Conservation (phyloP, 1,140 invertebrate species). For the Anastatus disparis region DNA sequence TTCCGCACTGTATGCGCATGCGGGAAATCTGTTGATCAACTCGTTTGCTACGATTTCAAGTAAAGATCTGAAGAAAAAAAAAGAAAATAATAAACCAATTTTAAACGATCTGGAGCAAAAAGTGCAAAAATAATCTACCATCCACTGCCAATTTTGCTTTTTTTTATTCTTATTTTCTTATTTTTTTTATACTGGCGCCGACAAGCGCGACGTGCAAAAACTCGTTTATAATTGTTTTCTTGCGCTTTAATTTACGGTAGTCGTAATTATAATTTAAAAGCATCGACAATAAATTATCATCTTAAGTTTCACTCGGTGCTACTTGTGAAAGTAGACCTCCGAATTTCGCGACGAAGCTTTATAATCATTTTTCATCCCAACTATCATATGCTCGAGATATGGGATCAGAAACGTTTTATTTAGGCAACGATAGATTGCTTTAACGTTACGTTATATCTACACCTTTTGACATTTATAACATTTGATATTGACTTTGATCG, state of each 20-base stretch:
- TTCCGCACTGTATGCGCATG: too few relatives aligned
- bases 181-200: not conserved
- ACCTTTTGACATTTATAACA: not conserved
- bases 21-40: too few relatives aligned
- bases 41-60: too few relatives aligned
- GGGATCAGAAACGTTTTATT: not conserved
- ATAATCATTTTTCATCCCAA: conserved; percentile 6
- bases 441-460: not conserved
- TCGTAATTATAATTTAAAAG: conserved; percentile 32
- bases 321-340: conserved; percentile 22
- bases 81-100: too few relatives aligned
- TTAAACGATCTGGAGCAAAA: not conserved
- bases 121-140: not conserved
- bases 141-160: too few relatives aligned
- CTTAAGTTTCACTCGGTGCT: conserved; percentile 16
- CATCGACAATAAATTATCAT: conserved; percentile 26
- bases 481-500: not conserved
- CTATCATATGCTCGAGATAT: not conserved
- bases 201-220: not conserved
- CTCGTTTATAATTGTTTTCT: conserved; percentile 34
- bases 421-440: not conserved
- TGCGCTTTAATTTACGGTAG: conserved; percentile 23
- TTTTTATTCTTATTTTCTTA: too few relatives aligned
- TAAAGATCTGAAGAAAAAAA: too few relatives aligned
- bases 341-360: conserved; percentile 3